These are phyloP conservation scores for Suricata suricatta DNA, from an alignment of 2,113 vertebrate species.

Conservation along the genomic window DNA sequence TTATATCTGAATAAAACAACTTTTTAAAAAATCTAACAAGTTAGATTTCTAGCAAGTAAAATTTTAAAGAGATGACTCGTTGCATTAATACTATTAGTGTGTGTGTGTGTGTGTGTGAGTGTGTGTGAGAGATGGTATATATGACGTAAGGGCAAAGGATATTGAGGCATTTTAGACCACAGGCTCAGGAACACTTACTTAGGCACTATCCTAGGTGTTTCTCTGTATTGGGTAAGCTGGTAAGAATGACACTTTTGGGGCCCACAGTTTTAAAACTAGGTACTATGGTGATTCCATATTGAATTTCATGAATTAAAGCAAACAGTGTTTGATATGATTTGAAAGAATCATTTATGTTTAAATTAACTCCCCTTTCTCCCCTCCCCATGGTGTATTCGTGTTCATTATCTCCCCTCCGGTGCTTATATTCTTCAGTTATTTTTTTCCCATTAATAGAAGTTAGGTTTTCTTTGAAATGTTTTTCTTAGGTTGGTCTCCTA, in stretches of 20 bases:
- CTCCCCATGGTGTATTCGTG: not conserved
- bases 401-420: not conserved
- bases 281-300: not conserved
- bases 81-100: not conserved
- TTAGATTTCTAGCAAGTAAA: not conserved
- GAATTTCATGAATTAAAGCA: not conserved
- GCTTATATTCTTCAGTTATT: not conserved
- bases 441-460: not conserved
- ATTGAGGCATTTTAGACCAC: not conserved
- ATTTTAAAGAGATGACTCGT: not conserved
- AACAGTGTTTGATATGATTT: not conserved
- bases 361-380: not conserved
- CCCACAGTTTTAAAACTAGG: not conserved
- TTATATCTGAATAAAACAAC: slow-evolving; percentile 2
- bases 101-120: not conserved
- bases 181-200: not conserved
- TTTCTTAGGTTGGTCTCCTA: slow-evolving; percentile 21
- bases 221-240: not conserved
- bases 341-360: not conserved
- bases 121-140: not conserved
- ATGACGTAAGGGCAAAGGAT: not conserved
- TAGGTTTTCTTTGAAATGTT: slow-evolving; percentile 6
- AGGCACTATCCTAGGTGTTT: not conserved
- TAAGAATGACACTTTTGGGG: not conserved
- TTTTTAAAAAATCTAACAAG: not conserved